Base-by-base conservation (phyloP, 2,113 vertebrate species). In the Oxyura jamaicensis region DNA sequence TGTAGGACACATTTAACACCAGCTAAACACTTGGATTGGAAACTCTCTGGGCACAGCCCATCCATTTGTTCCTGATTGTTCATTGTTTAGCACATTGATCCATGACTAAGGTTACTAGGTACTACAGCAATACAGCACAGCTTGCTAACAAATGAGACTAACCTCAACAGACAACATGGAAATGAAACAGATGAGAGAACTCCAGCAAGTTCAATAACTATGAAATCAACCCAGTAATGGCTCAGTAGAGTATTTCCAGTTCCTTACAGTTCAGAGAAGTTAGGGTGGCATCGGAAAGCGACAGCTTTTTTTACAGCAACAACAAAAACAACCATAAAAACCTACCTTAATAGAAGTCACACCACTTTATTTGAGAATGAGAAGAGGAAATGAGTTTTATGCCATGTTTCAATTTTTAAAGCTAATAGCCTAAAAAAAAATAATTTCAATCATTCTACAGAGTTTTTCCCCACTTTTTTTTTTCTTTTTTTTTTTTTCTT, bases 1-100 rank as follows among this genome's bases (percentile, higher is more conserved):
- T 44, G 65, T 36, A 63, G 76, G 76, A 83, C 41, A 41, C 59
- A 5, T n/a, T 59, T 6, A 71, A 12, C 29, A 29, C 23, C 59
- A 25, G 33, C 36, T 58, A 58, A 86, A 59, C 41, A 1, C 63
- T 50, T 6, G 46, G 29, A 15, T 18, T 62, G 76, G 75, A 44
- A 81, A 25, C 10, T 67, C 44, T 74, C 50, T 3, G 35, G 75
- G 72, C 68, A 67, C 86, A 75, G 68, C 76, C 88, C 80, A 83
- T 86, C 21, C 59, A 18, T 80, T 95, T 74, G 59, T 1, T 41
- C 55, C 76, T 39, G 72, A 83, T 35, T 78, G 77, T 62, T 93
- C 93, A 18, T 28, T 89, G 94, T 50, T 86, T 8, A 74, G 68
- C 68, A 83, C 86, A 83, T 39, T 74, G 92, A 95, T 91, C 90